Evolutionary conservation across 2,888 invertebrate species (phyloP).

Genomic region (Taphrorychus bicolor): DNA sequence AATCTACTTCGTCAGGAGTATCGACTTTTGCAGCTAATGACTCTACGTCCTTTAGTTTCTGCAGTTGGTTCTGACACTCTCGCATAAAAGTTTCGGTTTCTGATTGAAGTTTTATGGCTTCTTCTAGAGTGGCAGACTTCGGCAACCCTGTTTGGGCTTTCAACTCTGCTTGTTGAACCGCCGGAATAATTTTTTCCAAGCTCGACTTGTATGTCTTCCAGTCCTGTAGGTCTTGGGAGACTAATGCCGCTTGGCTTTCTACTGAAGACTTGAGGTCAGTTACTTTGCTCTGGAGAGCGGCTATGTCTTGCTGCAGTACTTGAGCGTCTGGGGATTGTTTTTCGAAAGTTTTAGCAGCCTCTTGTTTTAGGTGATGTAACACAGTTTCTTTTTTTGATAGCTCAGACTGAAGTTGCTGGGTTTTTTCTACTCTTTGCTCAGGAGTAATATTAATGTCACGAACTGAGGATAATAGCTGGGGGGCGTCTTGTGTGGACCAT

Average conservation of each 20-base stretch:
- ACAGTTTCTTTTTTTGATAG: conserved; percentile 78
- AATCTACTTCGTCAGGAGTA: conserved; percentile 84
- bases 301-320: conserved; percentile 77
- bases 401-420: conserved; percentile 76
- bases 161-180: conserved; percentile 88
- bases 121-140: conserved; percentile 79
- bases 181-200: conserved; percentile 82
- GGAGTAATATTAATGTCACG: conserved; percentile 82
- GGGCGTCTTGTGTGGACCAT: conserved; percentile 83
- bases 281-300: conserved; percentile 76
- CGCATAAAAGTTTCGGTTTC: conserved; percentile 75
- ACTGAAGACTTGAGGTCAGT: conserved; percentile 78
- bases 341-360: conserved; percentile 75
- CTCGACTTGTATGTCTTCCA: conserved; percentile 87
- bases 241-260: conserved; percentile 76
- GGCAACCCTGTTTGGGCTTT: conserved; percentile 74
- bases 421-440: conserved; percentile 80
- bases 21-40: conserved; percentile 60
- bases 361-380: conserved; percentile 72
- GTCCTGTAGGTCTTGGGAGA: conserved; percentile 79
- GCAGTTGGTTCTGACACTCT: conserved; percentile 79
- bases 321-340: conserved; percentile 75
- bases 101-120: conserved; percentile 80
- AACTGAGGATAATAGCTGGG: conserved; percentile 75
- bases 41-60: conserved; percentile 76